phyloP scores from a whole-genome alignment of 2,888 invertebrate species.

The Athetis lepigone region DNA sequence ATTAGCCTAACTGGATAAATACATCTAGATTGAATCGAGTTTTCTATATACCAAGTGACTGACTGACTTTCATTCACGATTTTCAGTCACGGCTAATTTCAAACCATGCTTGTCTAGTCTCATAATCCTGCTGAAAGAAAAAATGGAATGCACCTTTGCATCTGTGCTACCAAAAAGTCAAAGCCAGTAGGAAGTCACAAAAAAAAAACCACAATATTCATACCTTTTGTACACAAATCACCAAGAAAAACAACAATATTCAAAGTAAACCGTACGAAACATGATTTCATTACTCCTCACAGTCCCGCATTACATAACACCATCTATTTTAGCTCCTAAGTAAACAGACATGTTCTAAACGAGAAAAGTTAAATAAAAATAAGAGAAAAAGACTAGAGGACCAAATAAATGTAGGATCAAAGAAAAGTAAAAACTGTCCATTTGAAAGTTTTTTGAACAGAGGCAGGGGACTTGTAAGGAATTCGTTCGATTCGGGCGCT shows the following conservation, averaged over 20 bases:
- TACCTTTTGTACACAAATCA: slow-evolving; percentile 14
- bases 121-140: too few relatives aligned
- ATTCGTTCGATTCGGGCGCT: slow-evolving; percentile 52
- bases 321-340: slow-evolving; percentile 36
- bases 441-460: slow-evolving; percentile 59
- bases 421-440: slow-evolving; percentile 69
- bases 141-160: too few relatives aligned
- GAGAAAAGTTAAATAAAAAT: slow-evolving; percentile 74
- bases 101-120: too few relatives aligned
- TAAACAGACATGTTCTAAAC: slow-evolving; percentile 64
- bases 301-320: slow-evolving; percentile 34
- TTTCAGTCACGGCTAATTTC: too few relatives aligned
- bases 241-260: slow-evolving; percentile 21
- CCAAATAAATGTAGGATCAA: slow-evolving; percentile 78
- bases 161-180: too few relatives aligned
- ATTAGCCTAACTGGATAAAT: too few relatives aligned
- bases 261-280: slow-evolving; percentile 13
- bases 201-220: slow-evolving; percentile 14
- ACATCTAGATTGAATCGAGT: too few relatives aligned
- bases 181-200: too few relatives aligned
- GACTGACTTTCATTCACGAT: too few relatives aligned
- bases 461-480: slow-evolving; percentile 50
- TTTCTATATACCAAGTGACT: too few relatives aligned
- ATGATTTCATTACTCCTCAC: slow-evolving; percentile 47
- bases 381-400: slow-evolving; percentile 64